A percentile compares a stretch with the other conserved stretches of the same genome.
Conservation (phyloP, 1,140 invertebrate genomes). For the Lepidurus apus region DNA sequence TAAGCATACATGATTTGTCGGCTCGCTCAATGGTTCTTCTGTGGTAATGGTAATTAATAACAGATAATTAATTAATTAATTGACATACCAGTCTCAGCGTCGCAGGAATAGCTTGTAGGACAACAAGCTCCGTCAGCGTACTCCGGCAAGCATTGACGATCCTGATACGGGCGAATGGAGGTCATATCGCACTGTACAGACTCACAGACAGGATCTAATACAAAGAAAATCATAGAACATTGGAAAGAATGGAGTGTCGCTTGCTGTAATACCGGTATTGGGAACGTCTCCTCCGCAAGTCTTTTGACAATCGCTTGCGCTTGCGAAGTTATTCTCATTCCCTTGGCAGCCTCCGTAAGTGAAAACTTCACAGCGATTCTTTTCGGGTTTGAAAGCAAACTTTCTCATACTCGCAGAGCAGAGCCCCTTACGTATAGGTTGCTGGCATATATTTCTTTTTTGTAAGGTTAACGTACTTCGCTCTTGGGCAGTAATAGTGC, state of each 20-base stretch:
- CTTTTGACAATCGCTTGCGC: conserved; percentile 39
- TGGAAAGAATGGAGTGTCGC: background rate
- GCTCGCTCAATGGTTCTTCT: conserved; percentile 24
- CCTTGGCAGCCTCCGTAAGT: conserved; percentile 44
- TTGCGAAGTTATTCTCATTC: conserved; percentile 44
- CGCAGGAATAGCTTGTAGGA: conserved; percentile 40
- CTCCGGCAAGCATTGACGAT: conserved; percentile 38
- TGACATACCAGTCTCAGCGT: conserved; percentile 28
- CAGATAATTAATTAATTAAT: background rate
- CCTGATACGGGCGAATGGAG: conserved; percentile 37
- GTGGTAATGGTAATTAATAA: background rate
- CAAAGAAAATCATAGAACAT: conserved; percentile 24
- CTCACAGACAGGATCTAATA: conserved; percentile 36
- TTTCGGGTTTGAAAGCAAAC: conserved; percentile 39
- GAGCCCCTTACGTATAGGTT: background rate
- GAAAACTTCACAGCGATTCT: conserved; percentile 37
- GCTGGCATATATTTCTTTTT: background rate
- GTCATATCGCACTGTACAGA: conserved; percentile 37
- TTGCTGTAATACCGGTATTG: conserved; percentile 22
- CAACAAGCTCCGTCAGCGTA: conserved; percentile 39
- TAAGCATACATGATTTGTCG: conserved; percentile 34
- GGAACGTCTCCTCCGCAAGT: conserved; percentile 38
- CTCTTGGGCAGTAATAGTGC: background rate
- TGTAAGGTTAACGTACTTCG: background rate
- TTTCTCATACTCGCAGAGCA: conserved; percentile 35